Evolutionary conservation across 1,140 invertebrate species (phyloP).

Genomic region (Arion vulgaris): DNA sequence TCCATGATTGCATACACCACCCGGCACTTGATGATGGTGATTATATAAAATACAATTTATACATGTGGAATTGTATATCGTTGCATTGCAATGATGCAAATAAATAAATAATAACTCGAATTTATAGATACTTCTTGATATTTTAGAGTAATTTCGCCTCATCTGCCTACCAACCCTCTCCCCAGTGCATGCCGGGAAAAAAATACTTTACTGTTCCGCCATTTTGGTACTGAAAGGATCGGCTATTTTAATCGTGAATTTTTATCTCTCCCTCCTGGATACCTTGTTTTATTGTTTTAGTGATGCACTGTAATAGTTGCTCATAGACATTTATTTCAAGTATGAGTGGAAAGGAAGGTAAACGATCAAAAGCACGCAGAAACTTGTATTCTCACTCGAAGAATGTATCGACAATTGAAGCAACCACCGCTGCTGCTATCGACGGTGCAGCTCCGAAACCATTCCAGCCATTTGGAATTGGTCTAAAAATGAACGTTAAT

Average conservation of each 20-base stretch:
- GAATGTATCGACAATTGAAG: neutral
- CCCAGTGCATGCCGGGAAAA: conserved; percentile 30
- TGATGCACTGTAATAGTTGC: conserved; percentile 2
- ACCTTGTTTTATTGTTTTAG: neutral
- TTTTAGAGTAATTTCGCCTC: conserved; percentile 6
- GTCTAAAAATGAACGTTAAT: conserved; percentile 18
- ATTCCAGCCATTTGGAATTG: conserved; percentile 28
- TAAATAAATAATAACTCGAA: too few species aligned
- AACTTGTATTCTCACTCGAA: conserved; percentile 33
- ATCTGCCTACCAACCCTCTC: conserved; percentile 34
- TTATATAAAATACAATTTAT: too few species aligned
- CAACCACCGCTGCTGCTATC: neutral
- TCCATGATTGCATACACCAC: too few species aligned
- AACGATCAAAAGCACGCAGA: conserved; percentile 33
- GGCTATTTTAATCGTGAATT: conserved; percentile 7
- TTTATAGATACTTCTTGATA: too few species aligned
- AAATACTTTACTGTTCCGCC: conserved; percentile 40
- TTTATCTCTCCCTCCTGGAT: neutral
- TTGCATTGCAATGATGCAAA: too few species aligned
- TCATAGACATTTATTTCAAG: neutral
- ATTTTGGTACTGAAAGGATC: conserved; percentile 32
- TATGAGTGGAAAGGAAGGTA: conserved; percentile 38
- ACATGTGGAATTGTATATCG: too few species aligned
- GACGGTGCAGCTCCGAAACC: conserved; percentile 7
- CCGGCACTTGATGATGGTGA: too few species aligned